Percentiles rank a stretch among this genome's conserved stretches.
These are phyloP conservation scores for Strix uralensis DNA, from an alignment of 2,113 vertebrate species.

Conservation along the genomic window DNA sequence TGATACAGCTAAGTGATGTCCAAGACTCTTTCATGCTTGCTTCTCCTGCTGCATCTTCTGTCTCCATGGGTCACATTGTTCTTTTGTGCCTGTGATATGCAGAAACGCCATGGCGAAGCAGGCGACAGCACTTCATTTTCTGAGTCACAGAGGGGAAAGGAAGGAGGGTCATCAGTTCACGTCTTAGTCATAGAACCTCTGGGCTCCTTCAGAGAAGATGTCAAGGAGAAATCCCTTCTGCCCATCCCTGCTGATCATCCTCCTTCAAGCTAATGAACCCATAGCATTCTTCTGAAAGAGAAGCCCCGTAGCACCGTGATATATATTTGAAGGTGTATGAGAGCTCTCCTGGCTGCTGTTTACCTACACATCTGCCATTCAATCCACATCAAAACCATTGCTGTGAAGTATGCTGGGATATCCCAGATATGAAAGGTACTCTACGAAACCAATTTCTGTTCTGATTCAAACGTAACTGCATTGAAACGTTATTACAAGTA, in stretches of 20 bases:
- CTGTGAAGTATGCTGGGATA: not conserved
- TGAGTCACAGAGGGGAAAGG: not conserved
- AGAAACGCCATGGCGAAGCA: not conserved
- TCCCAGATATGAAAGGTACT: not conserved
- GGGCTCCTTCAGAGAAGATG: not conserved
- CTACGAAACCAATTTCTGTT: not conserved
- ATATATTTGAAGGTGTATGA: not conserved
- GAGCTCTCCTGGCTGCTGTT: not conserved
- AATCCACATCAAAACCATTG: not conserved
- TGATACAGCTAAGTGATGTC: slow-evolving; percentile 31
- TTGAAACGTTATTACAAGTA: not conserved
- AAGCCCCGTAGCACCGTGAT: not conserved
- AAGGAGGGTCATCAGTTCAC: not conserved
- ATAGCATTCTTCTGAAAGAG: not conserved
- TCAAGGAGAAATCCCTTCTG: not conserved
- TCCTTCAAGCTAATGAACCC: not conserved
- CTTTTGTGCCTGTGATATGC: not conserved
- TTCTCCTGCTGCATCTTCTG: slow-evolving; percentile 18
- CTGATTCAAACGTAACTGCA: not conserved
- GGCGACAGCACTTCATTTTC: not conserved
- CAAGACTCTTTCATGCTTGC: slow-evolving; percentile 37
- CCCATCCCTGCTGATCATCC: not conserved
- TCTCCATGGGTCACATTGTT: not conserved
- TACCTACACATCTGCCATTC: not conserved
- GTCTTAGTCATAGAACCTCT: not conserved